phyloP scores from a whole-genome alignment of 2,797 vertebrate species.

The Uromys caudimaculatus region DNA sequence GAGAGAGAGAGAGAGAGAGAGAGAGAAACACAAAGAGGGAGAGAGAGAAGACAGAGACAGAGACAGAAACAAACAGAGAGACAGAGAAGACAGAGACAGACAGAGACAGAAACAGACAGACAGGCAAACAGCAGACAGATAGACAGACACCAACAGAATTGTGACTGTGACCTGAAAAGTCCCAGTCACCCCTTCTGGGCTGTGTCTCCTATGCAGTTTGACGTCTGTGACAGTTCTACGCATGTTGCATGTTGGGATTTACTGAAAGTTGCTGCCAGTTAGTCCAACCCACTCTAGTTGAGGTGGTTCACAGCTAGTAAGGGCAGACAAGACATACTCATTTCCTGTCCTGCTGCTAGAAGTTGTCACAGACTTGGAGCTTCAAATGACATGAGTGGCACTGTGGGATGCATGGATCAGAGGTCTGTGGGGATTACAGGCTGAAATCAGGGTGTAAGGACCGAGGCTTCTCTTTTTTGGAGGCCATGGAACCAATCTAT shows the following conservation, averaged over 20 bases:
- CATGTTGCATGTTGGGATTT: not conserved
- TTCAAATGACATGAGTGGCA: not conserved
- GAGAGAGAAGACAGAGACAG: too few relatives aligned
- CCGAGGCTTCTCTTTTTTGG: not conserved
- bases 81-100: not conserved
- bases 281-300: not conserved
- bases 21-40: too few relatives aligned
- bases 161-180: not conserved
- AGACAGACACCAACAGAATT: not conserved
- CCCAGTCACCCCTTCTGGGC: not conserved
- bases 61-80: too few relatives aligned
- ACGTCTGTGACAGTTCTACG: not conserved
- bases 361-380: not conserved
- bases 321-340: not conserved
- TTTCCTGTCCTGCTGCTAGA: not conserved
- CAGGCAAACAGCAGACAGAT: not conserved
- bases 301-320: not conserved
- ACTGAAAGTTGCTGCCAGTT: not conserved
- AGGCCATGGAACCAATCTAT: not conserved
- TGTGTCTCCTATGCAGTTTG: slow-evolving; percentile 7
- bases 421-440: not conserved
- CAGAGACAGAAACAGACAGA: not conserved
- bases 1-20: too few relatives aligned
- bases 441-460: not conserved
- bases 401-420: not conserved